Conservation (phyloP, 37 sponge, comb jelly and placozoan species). For the Trichoplax adhaerens region DNA sequence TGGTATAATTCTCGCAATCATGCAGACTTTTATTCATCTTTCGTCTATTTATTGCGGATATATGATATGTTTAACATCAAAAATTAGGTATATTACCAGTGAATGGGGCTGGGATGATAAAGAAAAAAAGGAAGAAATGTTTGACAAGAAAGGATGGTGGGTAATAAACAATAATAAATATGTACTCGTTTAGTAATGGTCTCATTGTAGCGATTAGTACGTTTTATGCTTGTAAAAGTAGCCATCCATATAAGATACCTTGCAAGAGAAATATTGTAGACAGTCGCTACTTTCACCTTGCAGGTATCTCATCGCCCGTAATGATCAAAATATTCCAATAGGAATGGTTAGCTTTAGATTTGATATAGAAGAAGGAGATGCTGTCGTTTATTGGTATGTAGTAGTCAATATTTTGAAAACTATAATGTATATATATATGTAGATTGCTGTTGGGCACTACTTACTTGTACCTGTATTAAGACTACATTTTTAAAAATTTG, state of each 20-base stretch:
- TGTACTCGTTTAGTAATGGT: too few species aligned
- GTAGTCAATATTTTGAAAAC: not conserved
- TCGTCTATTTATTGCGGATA: too few species aligned
- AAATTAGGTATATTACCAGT: conserved; percentile 29
- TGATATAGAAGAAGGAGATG: conserved; percentile 53
- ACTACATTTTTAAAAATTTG: not conserved
- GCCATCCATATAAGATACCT: too few species aligned
- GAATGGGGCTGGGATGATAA: conserved; percentile 65
- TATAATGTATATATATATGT: too few species aligned
- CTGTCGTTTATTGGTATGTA: conserved; percentile 56
- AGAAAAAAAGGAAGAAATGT: conserved; percentile 47
- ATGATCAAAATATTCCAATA: conserved; percentile 2
- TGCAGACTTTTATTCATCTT: too few species aligned
- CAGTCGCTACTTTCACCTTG: not conserved
- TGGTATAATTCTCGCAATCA: too few species aligned
- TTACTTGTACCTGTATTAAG: not conserved
- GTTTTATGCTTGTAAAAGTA: too few species aligned
- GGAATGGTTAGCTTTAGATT: conserved; percentile 55
- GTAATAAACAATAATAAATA: not conserved
- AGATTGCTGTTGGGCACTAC: too few species aligned
- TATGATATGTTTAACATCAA: too few species aligned
- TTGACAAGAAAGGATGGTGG: conserved; percentile 40
- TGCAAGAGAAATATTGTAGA: too few species aligned
- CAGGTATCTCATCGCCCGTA: conserved; percentile 44
- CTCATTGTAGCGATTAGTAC: too few species aligned